Evolutionary conservation across 2,888 invertebrate genomes (phyloP).

Genomic region (Melangyna quadrimaculata): DNA sequence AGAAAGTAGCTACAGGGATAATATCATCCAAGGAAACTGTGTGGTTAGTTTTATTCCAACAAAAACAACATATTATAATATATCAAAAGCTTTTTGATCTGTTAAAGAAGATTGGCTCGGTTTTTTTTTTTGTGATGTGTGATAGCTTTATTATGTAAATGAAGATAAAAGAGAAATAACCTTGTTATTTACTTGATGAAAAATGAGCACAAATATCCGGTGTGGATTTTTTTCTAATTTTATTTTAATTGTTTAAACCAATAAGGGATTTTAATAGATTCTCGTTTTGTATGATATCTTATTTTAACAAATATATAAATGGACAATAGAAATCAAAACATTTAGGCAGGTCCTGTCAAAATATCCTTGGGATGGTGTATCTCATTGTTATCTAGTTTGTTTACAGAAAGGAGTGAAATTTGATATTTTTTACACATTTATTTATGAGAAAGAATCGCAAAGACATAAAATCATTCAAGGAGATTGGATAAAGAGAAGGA

Average conservation of each 20-base stretch:
- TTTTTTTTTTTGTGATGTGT: conserved; percentile 14
- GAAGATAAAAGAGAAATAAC: neutral
- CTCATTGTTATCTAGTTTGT: conserved; percentile 13
- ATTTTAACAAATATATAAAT: neutral
- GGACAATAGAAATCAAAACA: conserved; percentile 56
- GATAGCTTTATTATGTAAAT: neutral
- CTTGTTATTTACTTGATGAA: neutral
- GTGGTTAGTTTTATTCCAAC: conserved; percentile 26
- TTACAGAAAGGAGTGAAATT: conserved; percentile 34
- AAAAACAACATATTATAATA: conserved; percentile 2
- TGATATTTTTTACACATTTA: conserved; percentile 38
- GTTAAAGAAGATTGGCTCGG: conserved; percentile 31
- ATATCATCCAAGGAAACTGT: conserved; percentile 41
- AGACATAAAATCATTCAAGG: conserved; percentile 20
- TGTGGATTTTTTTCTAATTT: conserved; percentile 11
- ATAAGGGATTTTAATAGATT: neutral
- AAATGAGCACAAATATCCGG: conserved; percentile 52
- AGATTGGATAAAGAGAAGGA: conserved; percentile 10
- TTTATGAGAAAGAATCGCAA: neutral
- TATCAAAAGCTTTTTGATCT: conserved; percentile 29
- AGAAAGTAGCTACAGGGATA: conserved; percentile 53
- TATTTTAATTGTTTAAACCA: conserved; percentile 49
- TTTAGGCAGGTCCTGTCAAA: conserved; percentile 60
- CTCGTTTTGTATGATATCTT: neutral
- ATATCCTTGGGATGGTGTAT: conserved; percentile 2